A percentile compares a stretch with the other conserved stretches of the same genome.
Conservation (phyloP, 2,888 invertebrate species). For the Reticulitermes lucifugus region DNA sequence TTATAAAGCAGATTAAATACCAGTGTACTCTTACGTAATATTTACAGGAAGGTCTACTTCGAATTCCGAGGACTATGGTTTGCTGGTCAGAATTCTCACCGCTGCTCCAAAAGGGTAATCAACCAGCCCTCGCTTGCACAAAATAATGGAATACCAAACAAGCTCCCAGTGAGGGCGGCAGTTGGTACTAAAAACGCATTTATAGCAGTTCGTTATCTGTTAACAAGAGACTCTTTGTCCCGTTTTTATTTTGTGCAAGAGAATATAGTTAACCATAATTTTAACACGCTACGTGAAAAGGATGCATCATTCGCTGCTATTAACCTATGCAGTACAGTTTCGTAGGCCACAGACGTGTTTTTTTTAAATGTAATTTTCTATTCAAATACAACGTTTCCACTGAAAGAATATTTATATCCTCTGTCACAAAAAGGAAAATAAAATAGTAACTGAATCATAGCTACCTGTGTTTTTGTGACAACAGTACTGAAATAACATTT, state of each 20-base stretch:
- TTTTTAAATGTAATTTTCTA: not conserved
- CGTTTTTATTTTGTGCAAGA: not conserved
- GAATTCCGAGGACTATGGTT: not conserved
- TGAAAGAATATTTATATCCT: not conserved
- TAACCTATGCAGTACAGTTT: not conserved
- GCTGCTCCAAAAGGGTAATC: slow-evolving; percentile 34
- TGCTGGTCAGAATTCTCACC: not conserved
- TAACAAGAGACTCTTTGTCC: slow-evolving; percentile 34
- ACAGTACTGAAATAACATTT: no score
- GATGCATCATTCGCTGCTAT: not conserved
- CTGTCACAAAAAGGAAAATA: not conserved
- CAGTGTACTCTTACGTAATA: no score
- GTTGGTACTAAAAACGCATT: slow-evolving; percentile 19
- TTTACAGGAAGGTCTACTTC: not conserved
- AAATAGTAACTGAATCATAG: no score
- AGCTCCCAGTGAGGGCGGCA: not conserved
- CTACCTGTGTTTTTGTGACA: no score
- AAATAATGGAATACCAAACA: slow-evolving; percentile 41
- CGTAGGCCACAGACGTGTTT: not conserved
- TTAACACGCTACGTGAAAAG: not conserved
- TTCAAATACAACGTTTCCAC: not conserved
- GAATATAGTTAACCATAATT: slow-evolving; percentile 34
- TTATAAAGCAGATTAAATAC: no score
- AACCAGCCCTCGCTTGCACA: slow-evolving; percentile 29
- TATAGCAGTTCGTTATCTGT: slow-evolving; percentile 31